A percentile compares a stretch with the other conserved stretches of the same genome.
phyloP scores from a whole-genome alignment of 2,113 vertebrate genomes.

The Dolichotis patagonum region DNA sequence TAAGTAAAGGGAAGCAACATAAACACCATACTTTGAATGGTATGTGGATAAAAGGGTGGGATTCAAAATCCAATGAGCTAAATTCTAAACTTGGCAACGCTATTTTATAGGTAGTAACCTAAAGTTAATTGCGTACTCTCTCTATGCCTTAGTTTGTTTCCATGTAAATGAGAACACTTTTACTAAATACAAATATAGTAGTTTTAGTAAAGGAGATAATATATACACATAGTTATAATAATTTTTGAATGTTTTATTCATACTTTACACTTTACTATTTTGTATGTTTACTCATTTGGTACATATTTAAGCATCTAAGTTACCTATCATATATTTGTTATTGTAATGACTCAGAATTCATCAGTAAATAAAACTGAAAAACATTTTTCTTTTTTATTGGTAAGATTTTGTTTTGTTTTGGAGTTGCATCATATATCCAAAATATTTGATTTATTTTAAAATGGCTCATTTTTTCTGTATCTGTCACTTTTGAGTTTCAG shows the following conservation, averaged over 20 bases:
- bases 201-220: background rate
- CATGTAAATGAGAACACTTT: background rate
- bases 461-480: background rate
- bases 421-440: background rate
- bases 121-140: background rate
- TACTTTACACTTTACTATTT: background rate
- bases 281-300: background rate
- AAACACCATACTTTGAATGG: background rate
- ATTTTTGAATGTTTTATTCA: background rate
- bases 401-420: background rate
- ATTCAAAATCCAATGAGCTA: background rate
- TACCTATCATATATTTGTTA: background rate
- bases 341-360: slow-evolving; percentile 4
- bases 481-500: background rate
- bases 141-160: background rate
- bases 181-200: background rate
- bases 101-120: background rate
- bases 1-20: background rate
- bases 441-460: background rate
- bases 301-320: background rate
- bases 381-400: background rate
- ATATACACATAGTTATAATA: background rate
- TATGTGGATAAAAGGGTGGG: background rate
- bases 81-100: background rate
- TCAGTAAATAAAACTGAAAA: background rate